Evolutionary conservation across 2,113 vertebrate genomes (phyloP).

Genomic region (Cyanoderma ruficeps): DNA sequence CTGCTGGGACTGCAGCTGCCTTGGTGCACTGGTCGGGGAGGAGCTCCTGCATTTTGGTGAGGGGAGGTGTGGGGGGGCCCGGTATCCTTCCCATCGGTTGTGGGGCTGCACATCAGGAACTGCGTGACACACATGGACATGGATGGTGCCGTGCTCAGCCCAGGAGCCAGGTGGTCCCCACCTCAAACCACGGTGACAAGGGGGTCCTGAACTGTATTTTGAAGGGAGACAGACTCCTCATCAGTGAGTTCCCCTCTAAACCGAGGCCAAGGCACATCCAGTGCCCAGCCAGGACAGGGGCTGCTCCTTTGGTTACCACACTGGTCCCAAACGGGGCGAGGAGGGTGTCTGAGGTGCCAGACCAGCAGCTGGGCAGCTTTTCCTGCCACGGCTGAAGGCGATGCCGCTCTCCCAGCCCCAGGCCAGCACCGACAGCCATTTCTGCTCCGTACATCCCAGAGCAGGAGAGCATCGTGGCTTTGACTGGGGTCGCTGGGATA

Average conservation of each 20-base stretch:
- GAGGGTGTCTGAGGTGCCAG: neutral
- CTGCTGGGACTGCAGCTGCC: neutral
- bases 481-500: rapidly evolving
- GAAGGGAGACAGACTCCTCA: neutral
- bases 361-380: neutral
- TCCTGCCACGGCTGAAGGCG: rapidly evolving
- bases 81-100: rapidly evolving
- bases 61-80: neutral
- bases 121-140: rapidly evolving
- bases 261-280: neutral
- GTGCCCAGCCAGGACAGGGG: neutral
- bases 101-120: rapidly evolving
- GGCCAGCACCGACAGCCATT: neutral
- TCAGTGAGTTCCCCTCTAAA: neutral
- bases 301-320: neutral
- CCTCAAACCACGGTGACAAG: neutral
- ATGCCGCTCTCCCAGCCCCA: neutral
- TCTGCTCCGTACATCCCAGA: neutral
- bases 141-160: rapidly evolving
- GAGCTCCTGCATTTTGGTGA: neutral
- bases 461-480: neutral
- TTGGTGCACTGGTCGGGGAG: neutral
- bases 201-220: rapidly evolving
- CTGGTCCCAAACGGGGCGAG: rapidly evolving
- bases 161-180: neutral